These are phyloP conservation scores for Loris lydekkerianus DNA, from an alignment of 2,797 vertebrate genomes.

Conservation along the genomic window DNA sequence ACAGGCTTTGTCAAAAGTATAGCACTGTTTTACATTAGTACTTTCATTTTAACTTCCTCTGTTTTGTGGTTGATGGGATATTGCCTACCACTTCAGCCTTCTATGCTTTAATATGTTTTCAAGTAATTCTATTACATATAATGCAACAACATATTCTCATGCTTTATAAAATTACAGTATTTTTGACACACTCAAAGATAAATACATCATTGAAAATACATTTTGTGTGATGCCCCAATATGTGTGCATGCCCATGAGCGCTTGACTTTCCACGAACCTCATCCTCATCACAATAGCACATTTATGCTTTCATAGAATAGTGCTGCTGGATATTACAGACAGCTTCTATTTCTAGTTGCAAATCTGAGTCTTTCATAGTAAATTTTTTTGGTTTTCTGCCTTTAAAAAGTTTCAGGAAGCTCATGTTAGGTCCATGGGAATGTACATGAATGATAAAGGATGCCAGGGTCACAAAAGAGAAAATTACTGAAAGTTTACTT, in stretches of 20 bases:
- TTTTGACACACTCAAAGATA: not conserved
- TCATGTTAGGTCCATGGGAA: not conserved
- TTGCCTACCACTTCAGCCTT: not conserved
- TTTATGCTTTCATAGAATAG: not conserved
- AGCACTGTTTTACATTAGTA: not conserved
- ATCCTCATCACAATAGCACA: not conserved
- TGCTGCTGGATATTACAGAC: not conserved
- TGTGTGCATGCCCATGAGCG: fast-evolving
- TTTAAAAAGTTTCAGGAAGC: not conserved
- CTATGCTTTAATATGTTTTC: not conserved
- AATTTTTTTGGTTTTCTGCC: not conserved
- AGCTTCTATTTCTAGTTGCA: not conserved
- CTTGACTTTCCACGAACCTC: fast-evolving
- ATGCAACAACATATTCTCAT: not conserved
- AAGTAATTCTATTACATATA: not conserved
- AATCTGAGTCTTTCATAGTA: not conserved
- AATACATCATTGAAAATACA: not conserved
- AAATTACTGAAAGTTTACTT: not conserved
- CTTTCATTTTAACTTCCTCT: not conserved
- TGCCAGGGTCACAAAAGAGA: not conserved
- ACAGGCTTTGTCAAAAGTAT: not conserved
- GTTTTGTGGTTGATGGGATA: not conserved
- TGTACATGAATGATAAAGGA: not conserved
- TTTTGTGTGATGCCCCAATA: not conserved
- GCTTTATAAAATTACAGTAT: not conserved